These are phyloP conservation scores for Chrysocyon brachyurus DNA, from an alignment of 2,797 vertebrate species.

Conservation along the genomic window DNA sequence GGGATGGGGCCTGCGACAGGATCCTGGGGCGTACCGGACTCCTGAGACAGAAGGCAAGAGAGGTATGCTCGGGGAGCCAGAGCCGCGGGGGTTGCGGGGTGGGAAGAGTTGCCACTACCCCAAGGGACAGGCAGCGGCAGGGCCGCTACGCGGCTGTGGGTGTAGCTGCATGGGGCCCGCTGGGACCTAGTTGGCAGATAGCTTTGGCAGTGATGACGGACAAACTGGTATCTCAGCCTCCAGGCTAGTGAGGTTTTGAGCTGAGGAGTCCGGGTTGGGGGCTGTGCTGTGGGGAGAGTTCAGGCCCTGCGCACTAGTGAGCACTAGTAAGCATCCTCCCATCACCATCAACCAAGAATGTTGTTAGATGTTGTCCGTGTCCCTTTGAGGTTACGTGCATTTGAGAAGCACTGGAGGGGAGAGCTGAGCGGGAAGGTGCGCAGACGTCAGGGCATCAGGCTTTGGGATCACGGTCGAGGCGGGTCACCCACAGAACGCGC, in stretches of 20 bases:
- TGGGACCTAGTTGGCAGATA: not conserved
- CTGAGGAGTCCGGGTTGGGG: not conserved
- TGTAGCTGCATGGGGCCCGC: not conserved
- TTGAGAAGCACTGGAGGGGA: not conserved
- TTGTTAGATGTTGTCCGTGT: not conserved
- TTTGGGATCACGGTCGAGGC: too few species aligned
- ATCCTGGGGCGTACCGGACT: not conserved
- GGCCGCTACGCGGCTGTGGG: fast-evolving
- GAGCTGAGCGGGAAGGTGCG: not conserved
- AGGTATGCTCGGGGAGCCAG: too few species aligned
- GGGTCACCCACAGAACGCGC: too few species aligned
- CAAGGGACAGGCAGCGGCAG: too few species aligned
- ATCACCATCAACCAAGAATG: not conserved
- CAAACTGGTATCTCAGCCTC: not conserved
- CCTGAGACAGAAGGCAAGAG: too few species aligned
- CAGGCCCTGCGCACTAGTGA: not conserved
- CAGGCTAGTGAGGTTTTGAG: not conserved
- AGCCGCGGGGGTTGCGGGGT: too few species aligned
- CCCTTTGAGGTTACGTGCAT: not conserved
- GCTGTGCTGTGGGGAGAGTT: too few species aligned
- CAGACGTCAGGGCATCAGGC: not conserved
- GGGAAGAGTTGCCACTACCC: too few species aligned
- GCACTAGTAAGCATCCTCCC: not conserved
- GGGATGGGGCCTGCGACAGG: not conserved
- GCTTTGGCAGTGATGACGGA: not conserved